These are phyloP conservation scores for Corapipo altera DNA, from an alignment of 2,113 vertebrate genomes.

Conservation along the genomic window DNA sequence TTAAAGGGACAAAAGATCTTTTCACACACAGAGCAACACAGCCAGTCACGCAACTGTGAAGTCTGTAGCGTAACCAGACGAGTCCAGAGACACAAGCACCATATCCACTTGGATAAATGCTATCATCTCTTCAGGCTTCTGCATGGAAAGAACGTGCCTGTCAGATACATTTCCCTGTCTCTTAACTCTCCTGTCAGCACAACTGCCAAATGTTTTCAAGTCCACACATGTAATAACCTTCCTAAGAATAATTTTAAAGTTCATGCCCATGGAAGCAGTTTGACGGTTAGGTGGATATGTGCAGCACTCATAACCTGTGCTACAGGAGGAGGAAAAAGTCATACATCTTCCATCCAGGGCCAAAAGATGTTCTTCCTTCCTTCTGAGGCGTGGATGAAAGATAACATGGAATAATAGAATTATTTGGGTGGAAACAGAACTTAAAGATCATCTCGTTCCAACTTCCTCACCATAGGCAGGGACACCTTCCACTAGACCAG, in stretches of 20 bases:
- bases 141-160: neutral
- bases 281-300: neutral
- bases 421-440: neutral
- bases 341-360: neutral
- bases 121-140: neutral
- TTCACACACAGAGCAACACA: neutral
- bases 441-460: accelerated
- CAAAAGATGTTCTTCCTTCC: neutral
- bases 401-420: neutral
- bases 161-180: neutral
- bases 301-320: neutral
- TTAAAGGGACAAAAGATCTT: slow-evolving; percentile 22
- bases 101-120: neutral
- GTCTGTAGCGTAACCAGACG: accelerated
- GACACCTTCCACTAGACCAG: neutral
- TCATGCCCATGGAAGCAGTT: neutral
- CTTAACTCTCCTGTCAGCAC: neutral
- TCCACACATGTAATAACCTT: neutral
- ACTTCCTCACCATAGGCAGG: neutral
- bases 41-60: neutral
- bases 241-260: neutral
- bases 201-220: neutral
- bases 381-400: neutral
- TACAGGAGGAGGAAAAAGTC: neutral
- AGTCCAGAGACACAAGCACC: neutral